Evolutionary conservation across 2,888 invertebrate genomes (phyloP).

Genomic region (Tachina grossa): DNA sequence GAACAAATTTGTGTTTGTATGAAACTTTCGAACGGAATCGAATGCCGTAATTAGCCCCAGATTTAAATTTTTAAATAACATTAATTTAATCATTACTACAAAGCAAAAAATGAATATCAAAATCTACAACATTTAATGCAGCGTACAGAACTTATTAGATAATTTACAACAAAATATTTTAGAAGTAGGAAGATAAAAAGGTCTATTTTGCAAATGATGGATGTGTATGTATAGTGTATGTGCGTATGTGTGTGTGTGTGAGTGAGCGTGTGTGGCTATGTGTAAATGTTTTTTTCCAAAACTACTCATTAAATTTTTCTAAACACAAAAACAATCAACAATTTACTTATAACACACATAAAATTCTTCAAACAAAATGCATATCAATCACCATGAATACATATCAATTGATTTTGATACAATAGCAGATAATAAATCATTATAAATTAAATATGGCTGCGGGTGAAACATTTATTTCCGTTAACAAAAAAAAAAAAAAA

Average conservation of each 20-base stretch:
- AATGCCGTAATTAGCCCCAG: no score
- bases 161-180: not conserved
- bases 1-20: no score
- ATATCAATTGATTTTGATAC: not conserved
- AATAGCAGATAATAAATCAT: slow-evolving; percentile 66
- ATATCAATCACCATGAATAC: slow-evolving; percentile 81
- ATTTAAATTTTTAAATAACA: no score
- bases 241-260: not conserved
- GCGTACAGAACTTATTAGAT: not conserved
- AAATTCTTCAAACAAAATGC: slow-evolving; percentile 69
- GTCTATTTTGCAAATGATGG: not conserved
- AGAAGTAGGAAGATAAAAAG: not conserved
- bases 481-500: no score
- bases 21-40: no score
- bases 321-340: not conserved
- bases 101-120: no score
- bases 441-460: slow-evolving; percentile 72
- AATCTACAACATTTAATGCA: not conserved
- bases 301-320: slow-evolving; percentile 17
- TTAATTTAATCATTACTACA: no score
- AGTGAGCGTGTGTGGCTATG: not conserved
- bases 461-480: slow-evolving; percentile 76
- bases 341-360: slow-evolving; percentile 42
- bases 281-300: slow-evolving; percentile 10
- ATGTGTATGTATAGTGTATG: not conserved